Base-by-base conservation (phyloP, 2,797 vertebrate genomes). In the Aphelocoma californica region DNA sequence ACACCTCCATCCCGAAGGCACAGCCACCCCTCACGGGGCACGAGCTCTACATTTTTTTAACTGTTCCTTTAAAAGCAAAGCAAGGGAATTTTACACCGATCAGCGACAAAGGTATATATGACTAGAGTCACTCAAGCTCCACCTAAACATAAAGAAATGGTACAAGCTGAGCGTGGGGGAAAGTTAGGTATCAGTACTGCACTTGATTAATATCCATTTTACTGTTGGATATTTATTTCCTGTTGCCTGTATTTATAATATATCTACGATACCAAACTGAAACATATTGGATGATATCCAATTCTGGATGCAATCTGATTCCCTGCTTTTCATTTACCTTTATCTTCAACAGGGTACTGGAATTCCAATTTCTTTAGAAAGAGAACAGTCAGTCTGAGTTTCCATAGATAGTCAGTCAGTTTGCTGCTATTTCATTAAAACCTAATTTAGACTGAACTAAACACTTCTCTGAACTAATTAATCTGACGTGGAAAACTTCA, bases 371-470 rank as follows among this genome's bases (percentile, higher is more conserved):
- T 83, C 44, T 72, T 74, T 58, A 72, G 48, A 81, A 88, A 75
- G n/a, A 72, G 31, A 89, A 40, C 45, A 80, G 54, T 34, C 40
- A 54, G 21, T 65, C 36, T 85, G 61, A 72, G 15, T 48, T 82
- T 94, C 82, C 62, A 69, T 34, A 54, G 34, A 31, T 24, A 94
- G 69, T 26, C 62, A 94, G 69, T 26, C 62, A 53, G 50, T 61
- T 89, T 81, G 66, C 61, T 92, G 38, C 44, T 86, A 14, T 72
- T 90, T 91, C 66, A 88, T 88, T 94, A 91, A 93, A 95, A 91
- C 10, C 40, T 70, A 75, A 66, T 93, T 89, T 92, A 88, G 48
- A 62, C 47, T 60, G 47, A 91, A 75, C 58, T 65, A 81, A 89
- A 74, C 53, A 74, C 38, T 93, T 83, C 61, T 91, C 61, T 93